Conservation (phyloP, 1,140 invertebrate genomes). For the Zaprionus camerounensis region DNA sequence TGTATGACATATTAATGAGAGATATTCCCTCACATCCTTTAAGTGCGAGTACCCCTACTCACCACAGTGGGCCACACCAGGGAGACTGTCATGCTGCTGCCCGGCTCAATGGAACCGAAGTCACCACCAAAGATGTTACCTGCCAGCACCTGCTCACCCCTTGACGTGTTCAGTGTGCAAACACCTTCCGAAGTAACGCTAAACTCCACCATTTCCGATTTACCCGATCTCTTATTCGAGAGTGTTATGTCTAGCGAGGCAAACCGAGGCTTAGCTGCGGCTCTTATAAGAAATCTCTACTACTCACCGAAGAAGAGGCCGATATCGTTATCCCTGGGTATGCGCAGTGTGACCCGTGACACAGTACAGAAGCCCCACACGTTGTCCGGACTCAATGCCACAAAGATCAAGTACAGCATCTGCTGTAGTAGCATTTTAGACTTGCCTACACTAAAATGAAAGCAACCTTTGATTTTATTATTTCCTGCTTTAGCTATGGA, state of each 20-base stretch:
- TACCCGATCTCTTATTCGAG: slow-evolving; percentile 36
- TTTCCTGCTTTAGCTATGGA: neutral
- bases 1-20: neutral
- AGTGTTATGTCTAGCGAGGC: slow-evolving; percentile 58
- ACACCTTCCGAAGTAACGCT: slow-evolving; percentile 49
- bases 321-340: slow-evolving; percentile 64
- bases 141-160: slow-evolving; percentile 42
- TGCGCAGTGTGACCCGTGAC: slow-evolving; percentile 61
- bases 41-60: neutral
- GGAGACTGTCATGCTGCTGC: slow-evolving; percentile 62
- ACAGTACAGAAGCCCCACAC: slow-evolving; percentile 36
- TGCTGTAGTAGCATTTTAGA: slow-evolving; percentile 54
- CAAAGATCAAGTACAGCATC: slow-evolving; percentile 26
- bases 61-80: slow-evolving; percentile 77
- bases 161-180: slow-evolving; percentile 62
- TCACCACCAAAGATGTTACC: slow-evolving; percentile 64
- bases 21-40: neutral
- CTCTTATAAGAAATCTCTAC: too few species aligned
- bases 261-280: neutral
- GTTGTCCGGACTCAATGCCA: slow-evolving; percentile 15
- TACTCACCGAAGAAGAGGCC: slow-evolving; percentile 71
- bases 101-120: slow-evolving; percentile 63
- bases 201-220: slow-evolving; percentile 54
- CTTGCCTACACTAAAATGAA: neutral
- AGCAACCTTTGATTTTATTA: neutral